Percentiles rank a stretch among this genome's conserved stretches.
These are phyloP conservation scores for Hippopotamyrus pictus DNA, from an alignment of 2,797 vertebrate genomes.

Conservation along the genomic window DNA sequence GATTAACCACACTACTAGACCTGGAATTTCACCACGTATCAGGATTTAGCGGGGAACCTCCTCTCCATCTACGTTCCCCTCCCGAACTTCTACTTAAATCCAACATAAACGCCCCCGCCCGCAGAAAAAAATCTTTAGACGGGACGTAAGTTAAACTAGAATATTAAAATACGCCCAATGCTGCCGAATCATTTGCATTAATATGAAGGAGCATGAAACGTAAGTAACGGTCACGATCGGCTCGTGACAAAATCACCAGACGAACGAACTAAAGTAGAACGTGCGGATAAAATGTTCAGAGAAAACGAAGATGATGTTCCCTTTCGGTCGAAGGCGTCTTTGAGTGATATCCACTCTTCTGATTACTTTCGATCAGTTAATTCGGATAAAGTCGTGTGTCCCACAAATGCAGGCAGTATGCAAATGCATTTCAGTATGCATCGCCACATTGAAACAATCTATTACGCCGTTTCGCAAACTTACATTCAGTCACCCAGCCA, in stretches of 20 bases:
- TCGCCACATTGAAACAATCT: neutral
- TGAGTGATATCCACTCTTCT: neutral
- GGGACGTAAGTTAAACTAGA: neutral
- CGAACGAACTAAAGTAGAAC: too few species aligned
- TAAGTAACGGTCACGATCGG: neutral
- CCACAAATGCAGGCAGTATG: neutral
- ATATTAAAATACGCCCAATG: neutral
- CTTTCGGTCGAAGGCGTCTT: neutral
- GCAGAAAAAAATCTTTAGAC: neutral
- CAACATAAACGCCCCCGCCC: neutral
- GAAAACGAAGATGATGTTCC: neutral
- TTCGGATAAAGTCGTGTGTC: neutral
- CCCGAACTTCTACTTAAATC: neutral
- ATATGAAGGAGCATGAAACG: neutral
- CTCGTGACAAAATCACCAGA: neutral
- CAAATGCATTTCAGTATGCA: neutral
- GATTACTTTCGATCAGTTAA: neutral
- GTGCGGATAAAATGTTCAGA: neutral
- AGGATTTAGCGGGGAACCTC: neutral
- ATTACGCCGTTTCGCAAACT: neutral
- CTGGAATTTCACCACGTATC: neutral
- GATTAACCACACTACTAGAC: neutral
- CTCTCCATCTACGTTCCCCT: neutral
- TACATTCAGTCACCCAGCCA: neutral
- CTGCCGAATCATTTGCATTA: neutral